Conservation (phyloP, 2,888 invertebrate genomes). For the Eupithecia vulgata region DNA sequence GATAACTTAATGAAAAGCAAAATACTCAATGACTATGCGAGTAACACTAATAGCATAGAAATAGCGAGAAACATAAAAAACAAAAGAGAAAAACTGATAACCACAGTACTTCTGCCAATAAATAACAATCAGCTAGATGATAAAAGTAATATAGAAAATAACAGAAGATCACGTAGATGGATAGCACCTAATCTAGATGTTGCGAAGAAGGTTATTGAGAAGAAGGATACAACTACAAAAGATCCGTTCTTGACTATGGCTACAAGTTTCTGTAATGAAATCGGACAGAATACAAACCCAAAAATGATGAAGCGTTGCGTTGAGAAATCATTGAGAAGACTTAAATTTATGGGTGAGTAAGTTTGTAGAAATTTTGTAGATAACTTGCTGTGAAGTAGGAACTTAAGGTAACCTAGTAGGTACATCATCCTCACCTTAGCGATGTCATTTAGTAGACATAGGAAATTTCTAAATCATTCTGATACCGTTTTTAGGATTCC, state of each 20-base stretch:
- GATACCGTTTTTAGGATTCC: no score
- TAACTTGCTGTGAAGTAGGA: no score
- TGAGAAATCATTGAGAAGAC: conserved; percentile 69
- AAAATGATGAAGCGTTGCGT: conserved; percentile 70
- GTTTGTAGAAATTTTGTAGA: background rate
- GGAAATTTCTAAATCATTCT: no score
- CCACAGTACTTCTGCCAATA: conserved; percentile 63
- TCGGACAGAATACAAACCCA: conserved; percentile 61
- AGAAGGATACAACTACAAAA: conserved; percentile 16
- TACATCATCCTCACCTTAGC: no score
- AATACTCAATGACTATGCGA: conserved; percentile 57
- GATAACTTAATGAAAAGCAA: conserved; percentile 71
- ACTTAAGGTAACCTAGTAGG: no score
- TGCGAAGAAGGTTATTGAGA: conserved; percentile 31
- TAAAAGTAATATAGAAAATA: background rate
- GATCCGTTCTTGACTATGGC: conserved; percentile 71
- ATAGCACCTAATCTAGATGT: background rate
- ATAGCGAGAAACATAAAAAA: conserved; percentile 54
- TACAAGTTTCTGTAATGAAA: conserved; percentile 68
- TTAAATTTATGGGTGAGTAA: conserved; percentile 62
- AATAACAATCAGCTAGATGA: conserved; percentile 35
- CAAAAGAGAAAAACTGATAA: conserved; percentile 61
- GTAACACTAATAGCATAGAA: conserved; percentile 46
- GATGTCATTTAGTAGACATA: no score
- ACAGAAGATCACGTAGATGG: conserved; percentile 4